Conservation (phyloP, 1,140 invertebrate genomes). For the Drosophila gunungcola region DNA sequence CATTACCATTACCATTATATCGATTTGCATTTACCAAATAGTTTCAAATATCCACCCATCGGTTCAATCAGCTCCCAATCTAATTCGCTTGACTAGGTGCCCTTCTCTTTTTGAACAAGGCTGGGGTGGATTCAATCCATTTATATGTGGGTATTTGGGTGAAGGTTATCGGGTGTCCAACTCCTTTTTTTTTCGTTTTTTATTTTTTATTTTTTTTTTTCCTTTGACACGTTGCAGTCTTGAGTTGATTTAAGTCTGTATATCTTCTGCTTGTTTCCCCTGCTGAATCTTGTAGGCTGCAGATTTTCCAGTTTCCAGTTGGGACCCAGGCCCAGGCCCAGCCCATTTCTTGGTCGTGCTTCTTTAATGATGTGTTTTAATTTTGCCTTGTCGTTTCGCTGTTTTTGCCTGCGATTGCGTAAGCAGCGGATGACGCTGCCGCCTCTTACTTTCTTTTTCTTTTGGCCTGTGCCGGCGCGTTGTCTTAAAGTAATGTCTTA, state of each 20-base stretch:
- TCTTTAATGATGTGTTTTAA: conserved; percentile 74
- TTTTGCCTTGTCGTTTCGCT: conserved; percentile 48
- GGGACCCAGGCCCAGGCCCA: conserved; percentile 1
- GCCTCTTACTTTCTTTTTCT: conserved; percentile 79
- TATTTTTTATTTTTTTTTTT: conserved; percentile 17
- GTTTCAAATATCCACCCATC: neutral
- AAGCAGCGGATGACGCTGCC: conserved; percentile 57
- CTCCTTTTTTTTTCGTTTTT: conserved; percentile 41
- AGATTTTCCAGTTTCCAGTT: conserved; percentile 26
- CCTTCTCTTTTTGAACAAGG: conserved; percentile 29
- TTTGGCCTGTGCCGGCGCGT: conserved; percentile 38
- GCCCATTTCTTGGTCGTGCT: conserved; percentile 50
- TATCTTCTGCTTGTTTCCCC: conserved; percentile 1
- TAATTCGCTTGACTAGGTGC: conserved; percentile 2
- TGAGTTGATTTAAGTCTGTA: conserved; percentile 7
- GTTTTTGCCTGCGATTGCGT: conserved; percentile 57
- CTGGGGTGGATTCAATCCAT: conserved; percentile 6
- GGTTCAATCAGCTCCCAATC: conserved; percentile 1
- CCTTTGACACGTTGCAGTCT: conserved; percentile 26
- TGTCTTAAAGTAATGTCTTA: conserved; percentile 35
- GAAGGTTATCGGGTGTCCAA: conserved; percentile 56
- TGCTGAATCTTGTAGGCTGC: neutral
- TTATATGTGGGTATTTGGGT: conserved; percentile 47
- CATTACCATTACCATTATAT: neutral
- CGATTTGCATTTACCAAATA: conserved; percentile 9